Evolutionary conservation across 1,140 invertebrate genomes (phyloP), one percentile per base, ranked within the genome.

Genomic region (Propsilocerus akamusi): DNA sequence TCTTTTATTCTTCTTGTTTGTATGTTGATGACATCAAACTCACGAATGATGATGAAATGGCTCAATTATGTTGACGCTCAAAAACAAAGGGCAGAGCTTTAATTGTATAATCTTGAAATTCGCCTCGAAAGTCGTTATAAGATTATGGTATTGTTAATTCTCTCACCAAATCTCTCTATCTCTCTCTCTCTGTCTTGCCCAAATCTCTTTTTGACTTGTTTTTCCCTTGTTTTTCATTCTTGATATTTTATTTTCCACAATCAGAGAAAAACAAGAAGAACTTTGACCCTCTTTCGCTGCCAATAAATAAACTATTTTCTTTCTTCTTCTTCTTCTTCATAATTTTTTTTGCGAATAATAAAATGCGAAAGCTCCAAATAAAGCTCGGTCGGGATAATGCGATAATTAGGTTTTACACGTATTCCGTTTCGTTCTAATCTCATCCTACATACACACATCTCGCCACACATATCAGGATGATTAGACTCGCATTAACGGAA

Each of bases 341-440:
- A n/a, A n/a, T n/a, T n/a, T n/a, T n/a, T n/a, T n/a, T n/a, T n/a
- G n/a, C n/a, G n/a, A n/a, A n/a, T n/a, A n/a, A n/a, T n/a, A n/a
- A n/a, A n/a, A n/a, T n/a, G n/a, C n/a, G n/a, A n/a, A n/a, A n/a
- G n/a, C n/a, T n/a, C n/a, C n/a, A n/a, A n/a, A n/a, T n/a, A n/a
- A n/a, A n/a, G n/a, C n/a, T n/a, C n/a, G n/a, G n/a, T n/a, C 17
- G 5, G 34, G 34, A 41, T 41, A 41, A 41, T 41, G 22, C 34
- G 10, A 41, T 20, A 41, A 41, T 41, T 41, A 41, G 34, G 34
- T 41, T 41, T 41, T 41, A 20, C 34, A 41, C 34, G 34, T 41
- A 41, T 20, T 8, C 7, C n/a, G n/a, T n/a, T n/a, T n/a, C n/a
- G n/a, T n/a, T n/a, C n/a, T n/a, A n/a, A n/a, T n/a, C n/a, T n/a